phyloP scores from a whole-genome alignment of 2,113 vertebrate genomes.

The Lota lota region DNA sequence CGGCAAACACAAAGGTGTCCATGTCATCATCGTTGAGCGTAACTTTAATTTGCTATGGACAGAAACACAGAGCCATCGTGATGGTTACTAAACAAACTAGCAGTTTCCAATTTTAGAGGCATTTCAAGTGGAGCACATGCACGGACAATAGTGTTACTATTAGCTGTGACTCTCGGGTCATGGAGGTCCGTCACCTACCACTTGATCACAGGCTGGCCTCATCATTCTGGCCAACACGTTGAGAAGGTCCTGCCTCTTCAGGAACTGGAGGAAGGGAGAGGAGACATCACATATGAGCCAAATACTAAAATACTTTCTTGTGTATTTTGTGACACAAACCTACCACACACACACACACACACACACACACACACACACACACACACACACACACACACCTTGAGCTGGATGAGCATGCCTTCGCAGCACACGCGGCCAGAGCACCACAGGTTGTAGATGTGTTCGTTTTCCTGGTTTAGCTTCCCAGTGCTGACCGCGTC shows the following conservation, averaged over 20 bases:
- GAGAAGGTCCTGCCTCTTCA: constrained; percentile 95
- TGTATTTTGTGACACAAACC: too few species aligned
- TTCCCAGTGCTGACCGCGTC: constrained; percentile 94
- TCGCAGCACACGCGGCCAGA: constrained; percentile 97
- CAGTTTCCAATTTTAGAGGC: background rate
- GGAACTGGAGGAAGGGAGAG: constrained; percentile 77
- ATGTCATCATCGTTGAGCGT: constrained; percentile 98
- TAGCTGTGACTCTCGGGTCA: too few species aligned
- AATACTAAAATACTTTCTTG: background rate
- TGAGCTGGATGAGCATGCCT: constrained; percentile 95
- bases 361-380: background rate
- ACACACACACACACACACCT: constrained; percentile 42
- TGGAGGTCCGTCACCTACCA: constrained; percentile 74
- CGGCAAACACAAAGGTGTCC: constrained; percentile 96
- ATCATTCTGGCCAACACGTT: constrained; percentile 97
- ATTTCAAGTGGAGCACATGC: background rate
- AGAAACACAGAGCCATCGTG: background rate
- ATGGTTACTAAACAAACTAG: background rate
- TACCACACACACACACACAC: background rate
- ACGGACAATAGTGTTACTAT: background rate
- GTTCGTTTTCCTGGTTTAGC: constrained; percentile 96
- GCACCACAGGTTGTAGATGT: constrained; percentile 98
- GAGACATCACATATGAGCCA: background rate
- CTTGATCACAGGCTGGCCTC: constrained; percentile 94
- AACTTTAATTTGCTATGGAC: constrained; percentile 92